Base-by-base conservation (phyloP, 2,888 invertebrate species). In the Teleogryllus oceanicus region DNA sequence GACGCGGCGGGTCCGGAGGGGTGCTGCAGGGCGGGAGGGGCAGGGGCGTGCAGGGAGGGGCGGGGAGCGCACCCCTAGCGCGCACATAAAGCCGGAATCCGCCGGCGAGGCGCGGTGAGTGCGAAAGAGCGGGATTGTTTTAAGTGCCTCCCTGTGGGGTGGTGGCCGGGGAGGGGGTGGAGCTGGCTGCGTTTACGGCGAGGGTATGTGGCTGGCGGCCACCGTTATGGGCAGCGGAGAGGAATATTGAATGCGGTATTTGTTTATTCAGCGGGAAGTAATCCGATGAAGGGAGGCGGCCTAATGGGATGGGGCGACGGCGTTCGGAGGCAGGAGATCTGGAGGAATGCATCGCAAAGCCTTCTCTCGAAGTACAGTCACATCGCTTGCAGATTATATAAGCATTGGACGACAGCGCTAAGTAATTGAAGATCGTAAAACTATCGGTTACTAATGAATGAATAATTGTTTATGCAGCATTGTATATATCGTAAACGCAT, bases 221-320 rank as follows among this genome's bases (percentile, higher is more conserved):
- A 18, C 62, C n/a, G 13, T 62, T 62, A 62, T 62, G 62, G 62
- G 62, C 16, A 18, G 13, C 16, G 62, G 62, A n/a, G 62, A 62
- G 62, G n/a, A 62, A 62, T 62, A 62, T 62, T n/a, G n/a, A 62
- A 62, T 62, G n/a, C n/a, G 16, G 62, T 62, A 62, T 62, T 62
- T 62, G 62, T 62, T 62, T 62, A 62, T 62, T 62, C 62, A 62
- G 62, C 62, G 62, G 62, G 62, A 62, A 62, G 62, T n/a, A 62
- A 62, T 62, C 62, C 62, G 62, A 62, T 18, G 62, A 62, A 13
- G 62, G 62, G 62, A 13, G 62, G 16, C 13, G 8, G 13, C n/a
- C 4, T 13, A 13, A 62, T 62, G 62, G 62, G 62, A 62, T 18
- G 13, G 16, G 62, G 62, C 16, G 8, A 16, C n/a, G 16, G 62